A percentile compares a stretch with the other conserved stretches of the same genome.
phyloP scores from a whole-genome alignment of 1,140 invertebrate genomes.

The Scylla paramamosain region DNA sequence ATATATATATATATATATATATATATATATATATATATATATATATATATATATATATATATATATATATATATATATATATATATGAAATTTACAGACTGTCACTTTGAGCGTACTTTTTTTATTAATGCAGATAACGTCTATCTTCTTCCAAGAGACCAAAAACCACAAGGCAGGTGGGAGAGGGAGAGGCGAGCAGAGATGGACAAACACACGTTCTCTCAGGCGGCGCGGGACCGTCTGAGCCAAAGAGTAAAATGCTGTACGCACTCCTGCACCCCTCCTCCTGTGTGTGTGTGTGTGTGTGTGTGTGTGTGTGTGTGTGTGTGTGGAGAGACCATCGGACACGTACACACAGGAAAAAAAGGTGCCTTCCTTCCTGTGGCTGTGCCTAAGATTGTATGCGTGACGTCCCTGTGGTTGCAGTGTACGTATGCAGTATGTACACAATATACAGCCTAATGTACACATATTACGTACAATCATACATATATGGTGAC shows the following conservation, averaged over 20 bases:
- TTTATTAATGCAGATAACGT: not conserved
- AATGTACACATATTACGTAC: not conserved
- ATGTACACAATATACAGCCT: not conserved
- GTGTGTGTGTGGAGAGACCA: not conserved
- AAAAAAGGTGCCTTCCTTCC: not conserved
- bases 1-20: conserved; percentile 32
- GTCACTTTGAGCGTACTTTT: no score
- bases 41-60: not conserved
- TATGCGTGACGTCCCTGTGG: not conserved
- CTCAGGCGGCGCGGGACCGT: not conserved
- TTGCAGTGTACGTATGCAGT: not conserved
- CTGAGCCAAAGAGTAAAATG: not conserved
- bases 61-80: no score
- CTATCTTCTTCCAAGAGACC: not conserved
- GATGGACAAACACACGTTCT: not conserved
- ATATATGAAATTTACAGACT: no score
- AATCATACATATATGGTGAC: no score
- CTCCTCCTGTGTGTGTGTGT: not conserved
- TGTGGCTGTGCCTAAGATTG: not conserved
- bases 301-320: conserved; percentile 20
- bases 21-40: conserved; percentile 32
- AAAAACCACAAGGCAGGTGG: no score
- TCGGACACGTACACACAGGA: not conserved
- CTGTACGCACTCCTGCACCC: not conserved
- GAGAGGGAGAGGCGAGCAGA: not conserved